phyloP scores from a whole-genome alignment of 2,797 vertebrate species.

The Moxostoma hubbsi region DNA sequence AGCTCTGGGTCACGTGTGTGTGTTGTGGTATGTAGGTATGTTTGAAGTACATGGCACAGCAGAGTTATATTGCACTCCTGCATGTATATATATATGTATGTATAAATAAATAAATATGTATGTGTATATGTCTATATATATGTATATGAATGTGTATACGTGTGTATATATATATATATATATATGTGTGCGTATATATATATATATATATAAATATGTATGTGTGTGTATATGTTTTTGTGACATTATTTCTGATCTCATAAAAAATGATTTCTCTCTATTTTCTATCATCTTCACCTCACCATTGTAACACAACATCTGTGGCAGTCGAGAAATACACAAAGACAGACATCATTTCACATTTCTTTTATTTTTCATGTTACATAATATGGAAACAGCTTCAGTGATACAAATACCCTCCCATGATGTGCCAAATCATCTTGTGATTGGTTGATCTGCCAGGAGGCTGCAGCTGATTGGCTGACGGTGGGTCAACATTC shows the following conservation, averaged over 20 bases:
- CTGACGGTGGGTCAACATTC: conserved; percentile 55
- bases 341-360: conserved; percentile 58
- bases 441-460: conserved; percentile 66
- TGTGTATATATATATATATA: too few species aligned
- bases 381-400: conserved; percentile 75
- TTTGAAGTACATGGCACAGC: too few species aligned
- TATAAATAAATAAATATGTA: too few species aligned
- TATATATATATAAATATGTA: too few species aligned
- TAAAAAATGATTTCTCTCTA: not conserved
- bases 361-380: conserved; percentile 78
- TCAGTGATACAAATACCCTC: conserved; percentile 72
- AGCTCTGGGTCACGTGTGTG: not conserved
- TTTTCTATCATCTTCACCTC: not conserved
- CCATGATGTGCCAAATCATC: conserved; percentile 69
- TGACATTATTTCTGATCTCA: not conserved
- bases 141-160: too few species aligned
- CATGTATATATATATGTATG: too few species aligned
- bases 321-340: not conserved
- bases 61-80: too few species aligned
- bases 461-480: conserved; percentile 57
- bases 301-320: not conserved
- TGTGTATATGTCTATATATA: too few species aligned
- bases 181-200: too few species aligned
- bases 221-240: too few species aligned
- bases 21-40: too few species aligned